Conservation (phyloP, 2,113 vertebrate genomes). For the Percina caprodes region DNA sequence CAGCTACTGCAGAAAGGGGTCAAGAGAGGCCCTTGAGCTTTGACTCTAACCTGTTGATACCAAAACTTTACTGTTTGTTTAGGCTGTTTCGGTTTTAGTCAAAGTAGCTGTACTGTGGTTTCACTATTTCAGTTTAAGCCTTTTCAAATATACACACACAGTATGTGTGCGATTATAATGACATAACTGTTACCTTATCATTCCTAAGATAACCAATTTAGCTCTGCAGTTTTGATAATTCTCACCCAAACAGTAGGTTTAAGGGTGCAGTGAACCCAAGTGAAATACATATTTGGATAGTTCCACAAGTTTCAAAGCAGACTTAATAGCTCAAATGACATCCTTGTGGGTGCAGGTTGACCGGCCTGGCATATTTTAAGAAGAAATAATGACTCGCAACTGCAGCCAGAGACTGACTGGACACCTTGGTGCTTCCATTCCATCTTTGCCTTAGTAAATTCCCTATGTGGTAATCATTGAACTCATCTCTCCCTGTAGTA, state of each 20-base stretch:
- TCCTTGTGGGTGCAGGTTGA: conserved; percentile 31
- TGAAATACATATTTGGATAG: conserved; percentile 7
- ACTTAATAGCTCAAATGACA: conserved; percentile 25
- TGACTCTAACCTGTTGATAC: neutral
- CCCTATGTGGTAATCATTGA: conserved; percentile 9
- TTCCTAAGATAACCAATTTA: neutral
- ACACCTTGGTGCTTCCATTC: conserved; percentile 5
- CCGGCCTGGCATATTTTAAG: conserved; percentile 30
- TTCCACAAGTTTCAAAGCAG: conserved; percentile 2
- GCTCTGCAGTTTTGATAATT: conserved; percentile 1
- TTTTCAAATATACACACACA: neutral
- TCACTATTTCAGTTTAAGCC: neutral
- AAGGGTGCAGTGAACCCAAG: neutral
- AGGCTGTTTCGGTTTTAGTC: neutral
- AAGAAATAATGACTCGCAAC: conserved; percentile 27
- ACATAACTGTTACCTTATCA: neutral
- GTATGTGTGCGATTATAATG: neutral
- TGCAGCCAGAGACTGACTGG: conserved; percentile 10
- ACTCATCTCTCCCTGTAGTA: neutral
- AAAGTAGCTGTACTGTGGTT: neutral
- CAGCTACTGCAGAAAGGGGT: no score
- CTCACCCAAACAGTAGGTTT: neutral
- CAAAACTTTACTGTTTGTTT: neutral
- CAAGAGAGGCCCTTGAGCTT: neutral
- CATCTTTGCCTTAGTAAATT: conserved; percentile 14